Evolutionary conservation across 2,797 vertebrate species (phyloP).

Genomic region (Arremon aurantiirostris): DNA sequence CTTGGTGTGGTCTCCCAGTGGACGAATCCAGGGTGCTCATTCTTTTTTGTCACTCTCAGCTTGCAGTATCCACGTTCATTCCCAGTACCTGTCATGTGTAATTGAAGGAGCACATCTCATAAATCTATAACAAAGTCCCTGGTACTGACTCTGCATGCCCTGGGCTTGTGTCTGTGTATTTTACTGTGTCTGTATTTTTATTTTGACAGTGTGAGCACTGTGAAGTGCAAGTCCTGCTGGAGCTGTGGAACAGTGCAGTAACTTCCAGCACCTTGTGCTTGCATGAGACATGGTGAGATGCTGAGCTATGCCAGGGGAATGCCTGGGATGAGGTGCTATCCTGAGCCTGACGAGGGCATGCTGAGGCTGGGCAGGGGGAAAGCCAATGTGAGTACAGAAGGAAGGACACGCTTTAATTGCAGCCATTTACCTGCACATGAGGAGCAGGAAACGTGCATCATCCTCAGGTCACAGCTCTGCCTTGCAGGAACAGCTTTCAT

Average conservation of each 20-base stretch:
- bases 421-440: background rate
- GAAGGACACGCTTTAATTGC: background rate
- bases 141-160: background rate
- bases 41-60: background rate
- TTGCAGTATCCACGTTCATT: fast-evolving
- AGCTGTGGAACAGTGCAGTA: background rate
- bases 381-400: background rate
- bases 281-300: background rate
- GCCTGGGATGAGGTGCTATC: background rate
- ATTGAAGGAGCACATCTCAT: background rate
- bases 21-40: background rate
- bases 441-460: background rate
- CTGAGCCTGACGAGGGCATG: background rate
- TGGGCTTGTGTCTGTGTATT: background rate
- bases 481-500: constrained; percentile 15
- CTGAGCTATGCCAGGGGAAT: background rate
- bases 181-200: background rate
- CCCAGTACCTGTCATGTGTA: background rate
- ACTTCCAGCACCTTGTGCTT: background rate
- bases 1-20: background rate
- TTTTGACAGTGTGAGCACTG: background rate
- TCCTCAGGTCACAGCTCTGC: background rate
- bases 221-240: background rate
- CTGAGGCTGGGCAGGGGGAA: background rate
- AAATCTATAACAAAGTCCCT: fast-evolving